Base-by-base conservation (phyloP, 2,797 vertebrate species). In the Mallotus villosus region DNA sequence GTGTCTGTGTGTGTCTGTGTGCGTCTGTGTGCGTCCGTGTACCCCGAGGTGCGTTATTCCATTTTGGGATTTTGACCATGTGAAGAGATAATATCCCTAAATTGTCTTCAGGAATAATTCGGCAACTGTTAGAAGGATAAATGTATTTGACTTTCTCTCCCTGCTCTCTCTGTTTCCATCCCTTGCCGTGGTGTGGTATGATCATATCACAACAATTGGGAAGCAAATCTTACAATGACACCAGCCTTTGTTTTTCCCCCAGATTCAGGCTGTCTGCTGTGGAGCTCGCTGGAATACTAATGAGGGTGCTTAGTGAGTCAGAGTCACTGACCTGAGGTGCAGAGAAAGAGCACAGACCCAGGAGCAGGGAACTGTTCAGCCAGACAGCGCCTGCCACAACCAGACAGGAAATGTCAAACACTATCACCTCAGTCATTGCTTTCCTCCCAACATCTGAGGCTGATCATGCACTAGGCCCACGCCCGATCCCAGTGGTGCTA, bases 231-330 rank as follows among this genome's bases (percentile, higher is more conserved):
- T 68, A 60, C 37, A 76, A 74, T 73, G 75, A 68, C 74, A 82
- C 53, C 74, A 75, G 74, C 79, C 67, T 78, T 83, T 84, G 75
- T 79, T 85, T 34, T 82, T 67, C 78, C 70, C 77, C 77, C 81
- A 82, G 75, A 79, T 81, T 32, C 86, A 88, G 87, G 83, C 87
- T 74, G 83, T 73, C 80, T 88, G 86, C 89, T 82, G 85, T 1
- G 6, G 63, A 86, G 83, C 83, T 82, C 82, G 82, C 86, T 80
- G 73, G 92, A 92, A 93, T 93, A 92, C 92, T 90, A 92, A 93
- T 92, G 86, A 91, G 78, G 79, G 82, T 60, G 88, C 81, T 91
- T 90, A 90, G 84, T 72, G 82, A 90, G 89, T 90, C 88, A 91
- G 89, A 90, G 88, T 85, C 86, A 85, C 80, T 88, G 88, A 90